Evolutionary conservation across 1,140 invertebrate genomes (phyloP), one percentile per base, ranked within the genome.

Genomic region (Melanaphis sacchari): DNA sequence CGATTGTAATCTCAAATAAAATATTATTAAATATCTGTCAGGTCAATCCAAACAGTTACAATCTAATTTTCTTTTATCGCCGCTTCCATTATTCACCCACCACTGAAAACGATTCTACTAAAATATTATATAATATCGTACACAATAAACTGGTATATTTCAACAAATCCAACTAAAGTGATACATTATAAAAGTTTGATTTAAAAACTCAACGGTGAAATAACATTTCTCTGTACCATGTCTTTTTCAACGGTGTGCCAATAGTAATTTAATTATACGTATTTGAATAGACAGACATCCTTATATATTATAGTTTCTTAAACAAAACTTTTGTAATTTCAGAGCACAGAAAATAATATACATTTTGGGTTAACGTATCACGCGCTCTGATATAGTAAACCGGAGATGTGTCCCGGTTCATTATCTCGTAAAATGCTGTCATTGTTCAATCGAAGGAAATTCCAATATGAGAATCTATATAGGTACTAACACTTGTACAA

Each of bases 271-370:
- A 76, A 76, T 76, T 76, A 76, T n/a, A 36, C 59, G n/a, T 76
- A 76, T 76, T 76, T 76, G 59, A 76, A 76, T 76, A 76, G 59
- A 76, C 59, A 76, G 31, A 76, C 59, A n/a, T 66, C 59, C 59
- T 66, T n/a, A n/a, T 76, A n/a, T n/a, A 76, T 76, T 76, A 66
- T 66, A 76, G 59, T 76, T n/a, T 31, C 84, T 85, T 43, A 43
- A n/a, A 85, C 22, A 41, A 87, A 87, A 90, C n/a, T 88, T 88
- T 88, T 88, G 85, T 87, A n/a, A n/a, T 87, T 87, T 18, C 43
- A 15, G 36, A 18, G 41, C 41, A 21, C 85, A 21, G 43, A 87
- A n/a, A 87, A 87, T n/a, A 46, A 87, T 36, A 87, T 87, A 87
- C 31, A 49, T 49, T 87, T n/a, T 31, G 31, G 87, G 43, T 88